A percentile compares a stretch with the other conserved stretches of the same genome.
Evolutionary conservation across 2,797 vertebrate genomes (phyloP).

Genomic region (Gila robusta): DNA sequence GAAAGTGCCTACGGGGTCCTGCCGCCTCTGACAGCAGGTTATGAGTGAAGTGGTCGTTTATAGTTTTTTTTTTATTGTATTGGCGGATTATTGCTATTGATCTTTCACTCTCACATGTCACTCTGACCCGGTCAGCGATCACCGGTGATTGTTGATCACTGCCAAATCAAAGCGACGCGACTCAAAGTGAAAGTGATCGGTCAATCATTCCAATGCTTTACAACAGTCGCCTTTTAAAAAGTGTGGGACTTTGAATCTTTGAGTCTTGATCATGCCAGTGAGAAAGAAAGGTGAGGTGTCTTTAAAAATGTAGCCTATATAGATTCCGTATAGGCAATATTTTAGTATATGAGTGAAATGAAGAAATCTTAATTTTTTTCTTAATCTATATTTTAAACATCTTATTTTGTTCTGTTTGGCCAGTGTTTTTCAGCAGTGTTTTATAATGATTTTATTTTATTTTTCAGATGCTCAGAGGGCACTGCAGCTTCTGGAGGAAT

Average conservation of each 20-base stretch:
- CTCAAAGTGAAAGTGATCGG: conserved; percentile 28
- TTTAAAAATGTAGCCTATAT: not conserved
- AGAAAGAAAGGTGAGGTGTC: conserved; percentile 80
- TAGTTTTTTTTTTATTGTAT: not conserved
- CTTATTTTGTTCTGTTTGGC: not conserved
- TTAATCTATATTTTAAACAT: not conserved
- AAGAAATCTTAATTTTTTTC: not conserved
- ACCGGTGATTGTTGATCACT: not conserved
- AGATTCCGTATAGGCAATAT: not conserved
- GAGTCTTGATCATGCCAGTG: conserved; percentile 77
- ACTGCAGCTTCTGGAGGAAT: conserved; percentile 91
- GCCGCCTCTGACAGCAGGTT: conserved; percentile 11
- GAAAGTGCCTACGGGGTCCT: not conserved
- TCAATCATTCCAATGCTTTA: conserved; percentile 49
- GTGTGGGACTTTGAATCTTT: conserved; percentile 15
- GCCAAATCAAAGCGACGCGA: conserved; percentile 15
- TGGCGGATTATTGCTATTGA: not conserved
- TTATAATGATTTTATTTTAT: not conserved
- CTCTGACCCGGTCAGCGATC: not conserved
- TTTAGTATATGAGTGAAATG: not conserved
- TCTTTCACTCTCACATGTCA: not conserved
- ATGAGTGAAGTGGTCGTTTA: not conserved
- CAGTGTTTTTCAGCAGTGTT: conserved; percentile 4
- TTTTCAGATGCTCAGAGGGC: conserved; percentile 90
- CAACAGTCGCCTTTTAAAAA: not conserved